These are phyloP conservation scores for Malurus cyaneus DNA, from an alignment of 2,113 vertebrate species.

Conservation along the genomic window DNA sequence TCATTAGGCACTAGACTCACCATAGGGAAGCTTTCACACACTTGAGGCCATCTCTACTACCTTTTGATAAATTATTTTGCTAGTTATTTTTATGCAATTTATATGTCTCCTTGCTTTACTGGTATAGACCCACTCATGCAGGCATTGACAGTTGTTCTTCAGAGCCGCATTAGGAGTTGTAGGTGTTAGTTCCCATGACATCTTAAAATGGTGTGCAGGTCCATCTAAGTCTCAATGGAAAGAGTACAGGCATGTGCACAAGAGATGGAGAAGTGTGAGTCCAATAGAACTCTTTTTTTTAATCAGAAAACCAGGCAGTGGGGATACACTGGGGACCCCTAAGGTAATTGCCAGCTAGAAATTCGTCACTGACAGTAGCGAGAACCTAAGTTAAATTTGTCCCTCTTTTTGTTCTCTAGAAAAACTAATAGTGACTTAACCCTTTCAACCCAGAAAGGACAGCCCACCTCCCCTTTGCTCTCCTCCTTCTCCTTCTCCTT, in stretches of 20 bases:
- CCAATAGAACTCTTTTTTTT: neutral
- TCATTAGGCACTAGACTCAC: neutral
- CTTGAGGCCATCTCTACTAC: neutral
- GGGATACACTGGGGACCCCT: neutral
- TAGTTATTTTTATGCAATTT: neutral
- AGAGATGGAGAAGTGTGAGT: neutral
- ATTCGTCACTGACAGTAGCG: neutral
- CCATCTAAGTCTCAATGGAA: neutral
- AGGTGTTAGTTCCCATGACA: neutral
- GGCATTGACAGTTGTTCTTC: neutral
- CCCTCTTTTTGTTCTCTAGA: neutral
- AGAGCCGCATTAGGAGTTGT: neutral
- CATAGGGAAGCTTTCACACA: neutral
- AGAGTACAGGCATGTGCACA: neutral
- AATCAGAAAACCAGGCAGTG: neutral
- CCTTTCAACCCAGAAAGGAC: neutral
- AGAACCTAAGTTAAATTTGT: neutral
- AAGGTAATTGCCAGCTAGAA: neutral
- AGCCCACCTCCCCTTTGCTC: neutral
- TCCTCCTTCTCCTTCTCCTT: neutral
- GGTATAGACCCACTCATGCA: neutral
- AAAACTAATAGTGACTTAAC: neutral
- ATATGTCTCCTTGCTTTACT: neutral
- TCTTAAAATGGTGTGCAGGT: neutral
- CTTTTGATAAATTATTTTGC: neutral